phyloP scores from a whole-genome alignment of 2,888 invertebrate genomes.

The Phanerotoma sp. region DNA sequence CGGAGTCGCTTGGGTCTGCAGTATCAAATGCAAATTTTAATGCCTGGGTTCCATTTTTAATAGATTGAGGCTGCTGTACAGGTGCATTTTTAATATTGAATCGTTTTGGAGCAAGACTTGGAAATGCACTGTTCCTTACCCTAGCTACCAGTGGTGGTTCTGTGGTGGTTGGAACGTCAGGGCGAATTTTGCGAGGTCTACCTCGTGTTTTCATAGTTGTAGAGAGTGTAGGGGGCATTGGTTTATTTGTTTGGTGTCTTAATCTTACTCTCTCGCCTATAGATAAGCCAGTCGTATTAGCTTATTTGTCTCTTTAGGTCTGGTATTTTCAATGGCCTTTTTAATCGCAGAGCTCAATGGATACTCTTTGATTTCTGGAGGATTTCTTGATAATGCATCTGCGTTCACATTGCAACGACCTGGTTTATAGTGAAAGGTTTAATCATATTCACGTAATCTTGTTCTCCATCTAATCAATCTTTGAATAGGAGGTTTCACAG shows the following conservation, averaged over 20 bases:
- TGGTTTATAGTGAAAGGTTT: constrained; percentile 17
- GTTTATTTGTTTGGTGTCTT: too few species aligned
- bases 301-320: background rate
- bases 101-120: background rate
- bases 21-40: background rate
- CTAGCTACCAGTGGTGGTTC: background rate
- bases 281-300: background rate
- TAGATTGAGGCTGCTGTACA: background rate
- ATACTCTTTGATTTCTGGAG: background rate
- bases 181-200: background rate
- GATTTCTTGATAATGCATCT: constrained; percentile 20
- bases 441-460: constrained; percentile 16
- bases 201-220: background rate
- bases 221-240: too few species aligned
- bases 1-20: background rate
- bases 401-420: constrained; percentile 16
- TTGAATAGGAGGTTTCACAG: constrained; percentile 8
- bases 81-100: background rate
- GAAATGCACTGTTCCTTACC: background rate
- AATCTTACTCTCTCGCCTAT: too few species aligned
- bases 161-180: background rate
- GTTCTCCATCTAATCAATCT: constrained; percentile 17
- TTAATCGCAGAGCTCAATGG: background rate
- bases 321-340: too few species aligned
- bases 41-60: background rate